Percentiles rank a stretch among this genome's conserved stretches.
phyloP scores from a whole-genome alignment of 2,888 invertebrate genomes.

The Crioceris asparagi region DNA sequence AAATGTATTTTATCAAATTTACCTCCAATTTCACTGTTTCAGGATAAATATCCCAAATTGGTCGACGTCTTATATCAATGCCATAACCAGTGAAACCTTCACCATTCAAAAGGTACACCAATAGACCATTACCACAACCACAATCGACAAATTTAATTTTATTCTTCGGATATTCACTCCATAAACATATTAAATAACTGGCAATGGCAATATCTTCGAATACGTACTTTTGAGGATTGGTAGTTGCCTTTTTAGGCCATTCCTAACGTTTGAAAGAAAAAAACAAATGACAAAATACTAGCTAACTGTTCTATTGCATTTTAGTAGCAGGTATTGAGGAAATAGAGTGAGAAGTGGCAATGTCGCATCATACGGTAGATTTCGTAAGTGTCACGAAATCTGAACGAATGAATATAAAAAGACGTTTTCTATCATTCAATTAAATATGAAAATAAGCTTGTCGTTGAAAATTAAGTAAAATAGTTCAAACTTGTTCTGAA shows the following conservation, averaged over 20 bases:
- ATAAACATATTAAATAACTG: conserved; percentile 70
- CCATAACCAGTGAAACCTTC: conserved; percentile 80
- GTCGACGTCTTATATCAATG: conserved; percentile 72
- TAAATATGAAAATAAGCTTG: too few species aligned
- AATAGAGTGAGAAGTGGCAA: too few species aligned
- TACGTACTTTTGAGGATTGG: conserved; percentile 90
- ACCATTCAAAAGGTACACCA: conserved; percentile 73
- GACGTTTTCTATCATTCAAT: too few species aligned
- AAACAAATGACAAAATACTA: not conserved
- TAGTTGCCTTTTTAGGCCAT: conserved; percentile 87
- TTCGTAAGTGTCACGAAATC: too few species aligned
- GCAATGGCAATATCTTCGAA: conserved; percentile 96
- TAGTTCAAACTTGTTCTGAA: too few species aligned
- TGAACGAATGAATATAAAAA: too few species aligned
- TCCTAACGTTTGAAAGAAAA: conserved; percentile 40
- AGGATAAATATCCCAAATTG: conserved; percentile 79
- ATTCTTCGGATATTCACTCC: conserved; percentile 41
- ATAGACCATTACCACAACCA: conserved; percentile 94
- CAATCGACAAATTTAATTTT: conserved; percentile 70
- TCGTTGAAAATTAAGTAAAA: too few species aligned
- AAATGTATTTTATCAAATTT: too few species aligned
- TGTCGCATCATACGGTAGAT: too few species aligned
- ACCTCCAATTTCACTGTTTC: conserved; percentile 54
- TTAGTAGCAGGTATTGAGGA: too few species aligned
- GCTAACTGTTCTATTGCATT: too few species aligned